Percentiles rank a stretch among this genome's conserved stretches.
phyloP scores from a whole-genome alignment of 2,888 invertebrate species.

The Pandemis corylana region DNA sequence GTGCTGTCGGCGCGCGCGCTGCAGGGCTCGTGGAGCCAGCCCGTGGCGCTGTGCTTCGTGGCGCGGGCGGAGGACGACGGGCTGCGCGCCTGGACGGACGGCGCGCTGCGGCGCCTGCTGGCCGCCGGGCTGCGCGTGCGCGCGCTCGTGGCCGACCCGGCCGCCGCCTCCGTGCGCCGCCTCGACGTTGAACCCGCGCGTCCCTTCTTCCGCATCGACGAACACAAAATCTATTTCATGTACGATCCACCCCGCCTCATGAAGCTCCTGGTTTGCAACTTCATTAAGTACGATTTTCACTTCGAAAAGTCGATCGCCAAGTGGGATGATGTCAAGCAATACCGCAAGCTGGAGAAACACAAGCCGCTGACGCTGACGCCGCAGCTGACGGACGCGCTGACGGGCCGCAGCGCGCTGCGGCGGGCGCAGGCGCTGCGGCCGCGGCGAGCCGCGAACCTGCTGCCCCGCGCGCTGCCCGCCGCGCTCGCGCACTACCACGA shows the following conservation, averaged over 20 bases:
- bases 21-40: slow-evolving; percentile 20
- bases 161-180: background rate
- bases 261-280: slow-evolving; percentile 18
- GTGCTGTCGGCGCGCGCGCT: slow-evolving; percentile 15
- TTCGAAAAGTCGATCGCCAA: slow-evolving; percentile 16
- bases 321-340: slow-evolving; percentile 16
- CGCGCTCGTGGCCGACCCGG: slow-evolving; percentile 24
- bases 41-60: slow-evolving; percentile 15
- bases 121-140: slow-evolving; percentile 16
- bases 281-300: slow-evolving; percentile 18
- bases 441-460: slow-evolving; percentile 1
- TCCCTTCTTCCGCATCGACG: slow-evolving; percentile 22
- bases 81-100: slow-evolving; percentile 14
- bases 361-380: slow-evolving; percentile 30
- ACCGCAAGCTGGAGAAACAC: slow-evolving; percentile 11
- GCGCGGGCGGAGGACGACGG: background rate
- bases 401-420: background rate
- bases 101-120: background rate
- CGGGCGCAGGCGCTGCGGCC: background rate
- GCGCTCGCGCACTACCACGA: slow-evolving; percentile 12
- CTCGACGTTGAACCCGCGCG: background rate
- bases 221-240: slow-evolving; percentile 13
- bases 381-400: slow-evolving; percentile 8
- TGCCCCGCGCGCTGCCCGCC: slow-evolving; percentile 8
- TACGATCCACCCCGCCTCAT: slow-evolving; percentile 28